Evolutionary conservation across 2,888 invertebrate genomes (phyloP), one percentile per base, ranked within the genome.

Genomic region (Opisthograptis luteolata): DNA sequence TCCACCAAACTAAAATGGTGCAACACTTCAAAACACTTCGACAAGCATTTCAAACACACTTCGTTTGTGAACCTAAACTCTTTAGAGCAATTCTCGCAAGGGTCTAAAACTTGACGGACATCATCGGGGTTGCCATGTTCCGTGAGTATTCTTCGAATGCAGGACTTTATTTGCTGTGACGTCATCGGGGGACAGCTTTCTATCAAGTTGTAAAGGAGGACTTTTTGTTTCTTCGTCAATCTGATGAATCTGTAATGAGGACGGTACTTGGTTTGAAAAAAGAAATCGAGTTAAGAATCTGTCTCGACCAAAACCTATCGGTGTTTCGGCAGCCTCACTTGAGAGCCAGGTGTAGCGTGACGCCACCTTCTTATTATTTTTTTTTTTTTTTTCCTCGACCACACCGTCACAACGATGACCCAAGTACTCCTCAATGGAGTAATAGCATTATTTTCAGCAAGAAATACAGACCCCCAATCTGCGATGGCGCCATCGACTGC

Each of bases 401-500:
- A n/a, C n/a, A n/a, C n/a, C n/a, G n/a, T n/a, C n/a, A n/a, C n/a
- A n/a, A n/a, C n/a, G n/a, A n/a, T n/a, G n/a, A n/a, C n/a, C n/a
- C n/a, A n/a, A n/a, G n/a, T n/a, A n/a, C n/a, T n/a, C n/a, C n/a
- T n/a, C n/a, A n/a, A n/a, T n/a, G n/a, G n/a, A n/a, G n/a, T n/a
- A n/a, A n/a, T n/a, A n/a, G n/a, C n/a, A n/a, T n/a, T n/a, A n/a
- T n/a, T n/a, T 3, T 8, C 4, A 1, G 5, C 8, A 28, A n/a
- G 12, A 28, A 31, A 31, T 25, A 12, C 81, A 74, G 27, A 88
- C 89, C 88, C 88, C 88, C 90, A 89, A 50, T 92, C 91, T 0
- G 66, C 53, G 27, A 93, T 83, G 14, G 92, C 80, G 27, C 79
- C 74, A 52, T 93, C 90, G 0, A 94, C 88, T 52, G 91, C 73